Base-by-base conservation (phyloP, 2,888 invertebrate species). In the Heptascelio sp. region DNA sequence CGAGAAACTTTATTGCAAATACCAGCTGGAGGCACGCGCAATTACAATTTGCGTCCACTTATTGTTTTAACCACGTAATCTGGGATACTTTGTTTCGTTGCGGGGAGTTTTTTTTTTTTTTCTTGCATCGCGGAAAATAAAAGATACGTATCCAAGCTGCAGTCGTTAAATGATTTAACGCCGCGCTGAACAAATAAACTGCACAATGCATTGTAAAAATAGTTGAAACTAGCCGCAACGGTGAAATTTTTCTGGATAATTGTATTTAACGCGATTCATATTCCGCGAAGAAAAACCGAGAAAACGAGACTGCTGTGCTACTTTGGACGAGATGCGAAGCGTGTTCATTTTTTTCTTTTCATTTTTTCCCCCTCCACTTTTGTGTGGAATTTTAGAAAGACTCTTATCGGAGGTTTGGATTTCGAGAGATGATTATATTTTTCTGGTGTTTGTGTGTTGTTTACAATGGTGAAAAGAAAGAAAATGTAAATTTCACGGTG, bases 141-240 rank as follows among this genome's bases (percentile, higher is more conserved):
- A 46, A 65, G 30, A 53, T 65, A 76, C 15, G 49, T 25, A 55
- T 59, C 19, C 40, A n/a, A 34, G 40, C 72, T 53, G 21, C 19
- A n/a, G 25, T 37, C 59, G 59, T 76, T 76, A 76, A 76, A 76
- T 59, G 49, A 76, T 67, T 76, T 76, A 76, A 67, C 34, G 67
- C 46, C 23, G 23, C 67, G 19, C 49, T 59, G 67, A 37, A 67
- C 67, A 76, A 76, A 76, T 75, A 59, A 65, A 21, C 26, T 76
- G 19, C 17, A 37, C 49, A 26, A 57, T 46, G n/a, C 23, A 34
- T 51, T 34, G 26, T 59, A 40, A 57, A 75, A 65, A 64, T n/a
- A 34, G 26, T 73, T 57, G 55, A 23, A 46, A 53, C 19, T 17
- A 23, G n/a, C 51, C 9, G n/a, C 30, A 8, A 19, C 55, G 30